A percentile compares a stretch with the other conserved stretches of the same genome.
These are phyloP conservation scores for Microtus oregoni DNA, from an alignment of 2,113 vertebrate genomes.

Conservation along the genomic window DNA sequence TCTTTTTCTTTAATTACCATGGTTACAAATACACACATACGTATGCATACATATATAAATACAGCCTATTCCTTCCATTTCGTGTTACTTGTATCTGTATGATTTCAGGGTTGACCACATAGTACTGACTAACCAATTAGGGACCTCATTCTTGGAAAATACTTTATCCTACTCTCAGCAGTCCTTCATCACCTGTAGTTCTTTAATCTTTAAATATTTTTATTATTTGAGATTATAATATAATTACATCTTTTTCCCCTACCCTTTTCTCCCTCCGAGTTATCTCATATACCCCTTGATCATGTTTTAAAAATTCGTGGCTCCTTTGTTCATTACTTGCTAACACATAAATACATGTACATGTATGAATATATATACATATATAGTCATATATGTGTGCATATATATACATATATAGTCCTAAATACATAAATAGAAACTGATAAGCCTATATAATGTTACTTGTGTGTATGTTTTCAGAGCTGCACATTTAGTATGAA, in stretches of 20 bases:
- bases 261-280: neutral
- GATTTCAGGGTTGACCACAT: neutral
- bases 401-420: too few species aligned
- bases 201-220: neutral
- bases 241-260: neutral
- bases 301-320: neutral
- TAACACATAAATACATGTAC: neutral
- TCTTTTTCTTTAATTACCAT: neutral
- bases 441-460: neutral
- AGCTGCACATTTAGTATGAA: neutral
- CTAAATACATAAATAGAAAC: neutral
- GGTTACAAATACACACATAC: neutral
- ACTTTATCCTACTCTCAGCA: neutral
- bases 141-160: neutral
- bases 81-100: too few species aligned
- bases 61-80: neutral
- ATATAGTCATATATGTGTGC: neutral
- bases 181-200: neutral
- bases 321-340: neutral
- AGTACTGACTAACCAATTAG: neutral
- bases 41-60: neutral
- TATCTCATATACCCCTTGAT: neutral
- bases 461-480: neutral
- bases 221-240: neutral
- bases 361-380: neutral